Base-by-base conservation (phyloP, 2,113 vertebrate genomes). In the Reinhardtius hippoglossoides region DNA sequence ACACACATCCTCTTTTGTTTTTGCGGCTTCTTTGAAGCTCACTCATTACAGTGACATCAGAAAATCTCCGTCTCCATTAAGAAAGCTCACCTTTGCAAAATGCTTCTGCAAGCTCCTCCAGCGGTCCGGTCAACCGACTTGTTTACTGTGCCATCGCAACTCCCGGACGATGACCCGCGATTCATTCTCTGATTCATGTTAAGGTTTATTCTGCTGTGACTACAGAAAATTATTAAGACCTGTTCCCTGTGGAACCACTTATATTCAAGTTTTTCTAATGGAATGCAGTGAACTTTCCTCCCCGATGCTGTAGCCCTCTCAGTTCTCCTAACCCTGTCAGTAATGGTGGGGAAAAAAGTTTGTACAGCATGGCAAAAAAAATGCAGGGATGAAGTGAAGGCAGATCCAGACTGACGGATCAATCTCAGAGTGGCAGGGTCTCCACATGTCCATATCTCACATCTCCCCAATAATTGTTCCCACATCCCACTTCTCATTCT, bases 401-500 rank as follows among this genome's bases (percentile, higher is more conserved):
- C 40, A 13, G 48, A 58, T 81, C 26, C 66, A 82, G 73, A 80
- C 60, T 64, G 67, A 74, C 66, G 61, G 73, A 80, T 84, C 70
- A 60, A 78, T 89, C 70, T 80, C 9, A 65, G 23, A 71, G 57
- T 72, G 85, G 81, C 69, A 74, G 52, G 26, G 46, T 48, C 40
- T 44, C 55, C 56, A 70, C 68, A 27, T 48, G 44, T 73, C 72
- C 70, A 78, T 31, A 31, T 31, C 31, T 31, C 31, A 31, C 31
- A 31, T 31, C 31, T 1, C 57, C 26, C 4, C 63, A 26, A 23
- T 78, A 73, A 78, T 74, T 80, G 69, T 80, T 42, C 12, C 68
- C 72, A 78, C 76, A 75, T 73, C 80, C 70, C 62, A 55, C 66
- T 83, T 65, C 78, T 76, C 70, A 50, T 50, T 74, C 71, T 75